Conservation (phyloP, 2,797 vertebrate species). For the Fundulus diaphanus region DNA sequence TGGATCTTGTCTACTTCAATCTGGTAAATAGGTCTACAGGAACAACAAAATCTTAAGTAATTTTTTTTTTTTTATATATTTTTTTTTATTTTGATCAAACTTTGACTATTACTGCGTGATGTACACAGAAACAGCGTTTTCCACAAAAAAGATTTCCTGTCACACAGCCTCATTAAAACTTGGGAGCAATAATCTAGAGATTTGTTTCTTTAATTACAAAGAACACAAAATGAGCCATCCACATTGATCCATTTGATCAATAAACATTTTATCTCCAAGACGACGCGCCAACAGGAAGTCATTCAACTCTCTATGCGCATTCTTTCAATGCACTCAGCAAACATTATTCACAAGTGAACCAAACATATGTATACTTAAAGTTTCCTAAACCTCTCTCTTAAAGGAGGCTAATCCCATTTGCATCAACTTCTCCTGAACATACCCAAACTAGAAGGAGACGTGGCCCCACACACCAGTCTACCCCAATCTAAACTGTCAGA, state of each 20-base stretch:
- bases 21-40: too few species aligned
- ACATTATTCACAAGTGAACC: constrained; percentile 2
- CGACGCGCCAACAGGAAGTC: neutral
- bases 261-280: constrained; percentile 5
- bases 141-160: neutral
- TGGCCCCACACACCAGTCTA: neutral
- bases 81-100: neutral
- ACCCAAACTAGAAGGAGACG: neutral
- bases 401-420: neutral
- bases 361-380: neutral
- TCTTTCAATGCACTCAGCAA: neutral
- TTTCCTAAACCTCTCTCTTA: neutral
- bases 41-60: neutral
- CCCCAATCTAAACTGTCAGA: neutral
- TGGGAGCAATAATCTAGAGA: neutral
- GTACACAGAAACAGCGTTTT: neutral
- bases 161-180: neutral
- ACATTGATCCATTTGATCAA: neutral
- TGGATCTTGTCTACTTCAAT: too few species aligned
- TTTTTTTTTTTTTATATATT: neutral
- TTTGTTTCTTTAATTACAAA: constrained; percentile 1
- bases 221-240: neutral
- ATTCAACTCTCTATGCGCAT: neutral
- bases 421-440: neutral
- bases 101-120: neutral